Percentiles rank a stretch among this genome's conserved stretches.
Conservation (phyloP, 2,888 invertebrate species). For the Xiphydria camelus region DNA sequence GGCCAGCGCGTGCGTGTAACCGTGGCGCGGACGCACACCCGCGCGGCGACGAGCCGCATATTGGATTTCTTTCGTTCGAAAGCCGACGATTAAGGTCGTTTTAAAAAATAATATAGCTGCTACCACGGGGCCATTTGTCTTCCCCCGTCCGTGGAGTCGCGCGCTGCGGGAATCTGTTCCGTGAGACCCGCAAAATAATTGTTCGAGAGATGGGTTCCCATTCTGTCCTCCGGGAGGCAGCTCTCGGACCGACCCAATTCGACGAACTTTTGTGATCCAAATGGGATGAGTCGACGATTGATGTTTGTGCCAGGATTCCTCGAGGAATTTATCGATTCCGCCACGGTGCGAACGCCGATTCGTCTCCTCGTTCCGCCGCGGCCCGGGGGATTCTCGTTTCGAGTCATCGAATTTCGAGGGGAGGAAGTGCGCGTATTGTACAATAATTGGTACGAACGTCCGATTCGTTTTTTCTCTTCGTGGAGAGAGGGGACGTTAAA, state of each 20-base stretch:
- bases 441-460: no score
- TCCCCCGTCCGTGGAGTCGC: conserved; percentile 46
- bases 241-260: conserved; percentile 46
- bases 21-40: no score
- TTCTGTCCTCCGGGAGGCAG: conserved; percentile 9
- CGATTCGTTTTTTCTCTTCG: no score
- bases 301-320: conserved; percentile 25
- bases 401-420: no score
- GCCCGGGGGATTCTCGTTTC: conserved; percentile 10
- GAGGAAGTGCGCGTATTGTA: no score
- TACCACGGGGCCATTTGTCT: conserved; percentile 54
- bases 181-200: conserved; percentile 47
- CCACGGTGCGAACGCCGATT: no score
- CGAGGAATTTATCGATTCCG: conserved; percentile 34
- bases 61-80: conserved; percentile 46
- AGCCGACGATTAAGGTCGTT: conserved; percentile 53
- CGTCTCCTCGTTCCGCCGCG: no score
- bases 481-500: no score
- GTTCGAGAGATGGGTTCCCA: conserved; percentile 36
- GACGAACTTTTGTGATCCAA: conserved; percentile 49
- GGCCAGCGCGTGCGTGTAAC: no score
- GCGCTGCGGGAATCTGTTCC: conserved; percentile 49
- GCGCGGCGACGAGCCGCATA: no score
- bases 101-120: conserved; percentile 55
- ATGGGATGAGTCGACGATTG: conserved; percentile 50